Conservation (phyloP, 1,140 invertebrate species). For the Reticulitermes speratus region DNA sequence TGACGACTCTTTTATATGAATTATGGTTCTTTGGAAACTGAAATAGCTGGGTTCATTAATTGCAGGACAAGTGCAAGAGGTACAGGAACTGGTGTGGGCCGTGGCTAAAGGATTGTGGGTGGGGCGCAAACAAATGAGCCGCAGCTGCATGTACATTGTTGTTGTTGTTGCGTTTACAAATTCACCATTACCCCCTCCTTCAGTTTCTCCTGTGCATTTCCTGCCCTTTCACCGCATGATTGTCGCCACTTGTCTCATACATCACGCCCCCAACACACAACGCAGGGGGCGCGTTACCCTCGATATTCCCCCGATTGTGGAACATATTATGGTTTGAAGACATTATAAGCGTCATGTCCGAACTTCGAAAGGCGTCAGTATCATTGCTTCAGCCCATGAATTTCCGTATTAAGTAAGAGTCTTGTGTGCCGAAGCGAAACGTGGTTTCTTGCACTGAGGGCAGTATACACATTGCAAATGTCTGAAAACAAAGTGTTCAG, state of each 20-base stretch:
- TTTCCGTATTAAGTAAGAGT: too few relatives aligned
- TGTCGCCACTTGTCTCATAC: conserved; percentile 1
- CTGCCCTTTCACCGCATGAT: conserved; percentile 16
- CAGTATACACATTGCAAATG: too few relatives aligned
- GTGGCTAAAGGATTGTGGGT: background rate
- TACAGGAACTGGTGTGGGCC: background rate
- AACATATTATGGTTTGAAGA: background rate
- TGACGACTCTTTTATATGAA: too few relatives aligned
- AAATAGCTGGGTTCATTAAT: background rate
- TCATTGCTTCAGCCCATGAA: too few relatives aligned
- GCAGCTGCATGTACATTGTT: background rate
- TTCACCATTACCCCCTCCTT: background rate
- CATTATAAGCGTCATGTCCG: background rate
- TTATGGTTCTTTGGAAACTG: too few relatives aligned
- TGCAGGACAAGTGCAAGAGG: background rate
- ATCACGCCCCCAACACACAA: background rate
- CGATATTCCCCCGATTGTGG: background rate
- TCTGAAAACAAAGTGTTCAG: too few relatives aligned
- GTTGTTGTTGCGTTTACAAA: conserved; percentile 5
- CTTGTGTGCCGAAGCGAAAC: too few relatives aligned
- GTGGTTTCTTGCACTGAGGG: too few relatives aligned
- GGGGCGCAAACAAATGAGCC: background rate
- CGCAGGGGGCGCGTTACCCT: background rate
- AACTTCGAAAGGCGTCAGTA: too few relatives aligned
- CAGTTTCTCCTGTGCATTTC: background rate